Base-by-base conservation (phyloP, 2,797 vertebrate species). In the Vireo griseus region DNA sequence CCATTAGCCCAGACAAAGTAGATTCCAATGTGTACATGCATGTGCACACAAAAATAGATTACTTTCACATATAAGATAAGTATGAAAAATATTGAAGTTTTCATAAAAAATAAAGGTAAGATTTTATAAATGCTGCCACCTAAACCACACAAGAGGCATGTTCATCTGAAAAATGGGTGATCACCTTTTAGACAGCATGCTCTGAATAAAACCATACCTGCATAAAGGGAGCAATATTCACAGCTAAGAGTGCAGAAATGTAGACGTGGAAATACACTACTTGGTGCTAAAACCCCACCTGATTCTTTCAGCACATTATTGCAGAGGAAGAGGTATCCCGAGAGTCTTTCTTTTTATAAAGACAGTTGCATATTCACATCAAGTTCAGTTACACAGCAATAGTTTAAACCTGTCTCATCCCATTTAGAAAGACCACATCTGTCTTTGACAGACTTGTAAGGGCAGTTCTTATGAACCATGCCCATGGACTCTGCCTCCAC, bases 181-280 rank as follows among this genome's bases (percentile, higher is more conserved):
- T 29, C 45, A 26, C 7, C 11, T 73, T 45, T 47, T 39, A 58
- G 33, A 63, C 5, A 66, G 54, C 0, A 0, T 10, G 25, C 6
- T 68, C 4, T 26, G 31, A 90, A 78, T 42, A 67, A 66, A 82
- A 63, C 4, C 16, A 18, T 14, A 75, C 17, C 19, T 58, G 16
- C 10, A 47, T 28, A 57, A 37, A 54, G 3, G 9, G 8, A 65
- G 24, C 16, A 57, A 82, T n/a, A 63, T 21, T 80, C 33, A 69
- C 13, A 50, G n/a, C 15, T 42, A 16, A n/a, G 50, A 68, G 9
- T 21, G 25, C 37, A 76, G 59, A 61, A 68, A 48, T 16, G 6
- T 12, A 59, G 17, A 29, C 20, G 17, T 37, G 42, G 47, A 16
- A 52, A 65, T 45, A 44, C 5, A 39, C 8, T 31, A 22, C 17